phyloP scores from a whole-genome alignment of 2,888 invertebrate species.

The Chorisops tibialis region DNA sequence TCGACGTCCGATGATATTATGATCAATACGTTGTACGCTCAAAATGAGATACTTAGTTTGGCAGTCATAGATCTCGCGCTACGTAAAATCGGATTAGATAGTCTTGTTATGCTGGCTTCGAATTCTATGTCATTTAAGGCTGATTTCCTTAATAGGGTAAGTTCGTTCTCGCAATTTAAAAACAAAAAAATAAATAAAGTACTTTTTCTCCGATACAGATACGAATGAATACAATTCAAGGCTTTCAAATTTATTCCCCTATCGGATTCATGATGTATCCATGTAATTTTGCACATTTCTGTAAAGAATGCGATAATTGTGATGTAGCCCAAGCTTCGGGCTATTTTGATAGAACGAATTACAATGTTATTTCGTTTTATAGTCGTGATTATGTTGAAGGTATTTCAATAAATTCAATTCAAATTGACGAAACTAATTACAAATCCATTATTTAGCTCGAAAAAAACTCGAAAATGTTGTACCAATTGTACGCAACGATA shows the following conservation, averaged over 20 bases:
- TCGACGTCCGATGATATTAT: slow-evolving; percentile 40
- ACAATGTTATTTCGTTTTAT: slow-evolving; percentile 75
- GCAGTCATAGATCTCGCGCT: slow-evolving; percentile 66
- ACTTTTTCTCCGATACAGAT: slow-evolving; percentile 57
- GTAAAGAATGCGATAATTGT: slow-evolving; percentile 55
- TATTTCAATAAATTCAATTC: slow-evolving; percentile 42
- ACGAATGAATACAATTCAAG: slow-evolving; percentile 89
- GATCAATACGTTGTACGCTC: slow-evolving; percentile 49
- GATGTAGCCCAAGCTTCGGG: slow-evolving; percentile 74
- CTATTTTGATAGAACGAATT: slow-evolving; percentile 73
- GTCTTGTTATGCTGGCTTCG: slow-evolving; percentile 66
- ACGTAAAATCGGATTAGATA: slow-evolving; percentile 68
- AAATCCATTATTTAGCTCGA: slow-evolving; percentile 56
- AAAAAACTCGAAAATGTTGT: slow-evolving; percentile 58
- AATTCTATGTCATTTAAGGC: slow-evolving; percentile 67
- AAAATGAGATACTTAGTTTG: slow-evolving; percentile 47
- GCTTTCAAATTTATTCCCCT: slow-evolving; percentile 88
- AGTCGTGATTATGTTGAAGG: slow-evolving; percentile 74
- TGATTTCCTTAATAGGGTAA: slow-evolving; percentile 86
- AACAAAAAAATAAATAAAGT: not conserved
- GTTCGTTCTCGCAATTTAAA: slow-evolving; percentile 35
- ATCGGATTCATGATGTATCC: slow-evolving; percentile 87
- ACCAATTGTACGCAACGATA: slow-evolving; percentile 63
- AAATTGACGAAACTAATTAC: not conserved
- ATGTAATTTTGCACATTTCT: slow-evolving; percentile 59